Conservation (phyloP, 2,888 invertebrate genomes). For the Oligia fasciuncula region DNA sequence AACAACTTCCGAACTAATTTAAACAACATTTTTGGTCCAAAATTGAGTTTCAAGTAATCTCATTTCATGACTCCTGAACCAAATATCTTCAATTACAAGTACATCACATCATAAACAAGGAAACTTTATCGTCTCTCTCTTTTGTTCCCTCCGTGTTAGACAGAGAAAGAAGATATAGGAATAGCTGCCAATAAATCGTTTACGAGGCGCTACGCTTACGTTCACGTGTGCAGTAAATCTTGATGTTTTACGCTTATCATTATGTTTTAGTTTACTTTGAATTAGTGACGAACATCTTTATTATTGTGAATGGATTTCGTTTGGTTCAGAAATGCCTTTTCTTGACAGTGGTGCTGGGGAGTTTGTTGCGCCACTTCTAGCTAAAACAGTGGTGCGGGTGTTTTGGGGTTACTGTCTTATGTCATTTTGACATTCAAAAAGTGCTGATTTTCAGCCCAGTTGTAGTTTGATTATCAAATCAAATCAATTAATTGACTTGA, state of each 20-base stretch:
- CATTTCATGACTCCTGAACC: slow-evolving; percentile 57
- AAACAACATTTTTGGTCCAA: slow-evolving; percentile 20
- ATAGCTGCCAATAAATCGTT: slow-evolving; percentile 60
- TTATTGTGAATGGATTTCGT: slow-evolving; percentile 27
- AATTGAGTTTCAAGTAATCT: slow-evolving; percentile 55
- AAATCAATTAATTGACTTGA: not conserved
- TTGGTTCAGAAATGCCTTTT: slow-evolving; percentile 3
- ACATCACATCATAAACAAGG: slow-evolving; percentile 56
- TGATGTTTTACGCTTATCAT: slow-evolving; percentile 57
- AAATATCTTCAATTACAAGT: slow-evolving; percentile 55
- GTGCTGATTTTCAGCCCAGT: too few species aligned
- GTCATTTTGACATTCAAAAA: too few species aligned
- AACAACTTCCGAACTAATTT: slow-evolving; percentile 12
- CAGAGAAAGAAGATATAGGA: slow-evolving; percentile 17
- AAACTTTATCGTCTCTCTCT: slow-evolving; percentile 43
- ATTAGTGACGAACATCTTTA: slow-evolving; percentile 44
- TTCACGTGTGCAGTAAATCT: slow-evolving; percentile 60
- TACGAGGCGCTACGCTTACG: slow-evolving; percentile 61
- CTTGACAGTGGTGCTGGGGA: not conserved
- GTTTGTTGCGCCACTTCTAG: not conserved
- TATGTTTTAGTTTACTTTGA: slow-evolving; percentile 58
- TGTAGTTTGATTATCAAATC: too few species aligned
- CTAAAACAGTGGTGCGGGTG: not conserved
- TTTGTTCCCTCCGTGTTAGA: slow-evolving; percentile 19
- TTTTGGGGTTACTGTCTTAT: not conserved